Evolutionary conservation across 2,797 vertebrate species (phyloP), one percentile per base, ranked within the genome.

Genomic region (Champsocephalus esox): DNA sequence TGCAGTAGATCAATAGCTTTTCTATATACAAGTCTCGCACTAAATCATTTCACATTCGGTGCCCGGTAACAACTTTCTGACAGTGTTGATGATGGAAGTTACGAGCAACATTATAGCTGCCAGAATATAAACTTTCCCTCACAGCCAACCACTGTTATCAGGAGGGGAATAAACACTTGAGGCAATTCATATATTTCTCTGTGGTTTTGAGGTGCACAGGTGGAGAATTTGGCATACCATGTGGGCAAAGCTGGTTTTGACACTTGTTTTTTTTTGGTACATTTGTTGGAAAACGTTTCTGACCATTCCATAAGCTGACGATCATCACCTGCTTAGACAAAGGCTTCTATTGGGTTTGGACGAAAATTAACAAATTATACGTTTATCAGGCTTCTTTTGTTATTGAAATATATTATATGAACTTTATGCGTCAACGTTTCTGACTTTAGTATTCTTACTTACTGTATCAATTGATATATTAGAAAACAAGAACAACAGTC

Each of bases 1-100:
- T 65, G 75, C 70, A 66, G 69, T 54, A 66, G 83, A 92, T 90
- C 85, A 77, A 90, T 88, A 88, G 59, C 67, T 81, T 61, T 83
- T 88, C 81, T 56, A 73, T 74, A 65, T 60, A 58, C 49, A 78
- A 64, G 58, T 68, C 58, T 24, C 12, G 41, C 81, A 71, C 48
- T 91, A 83, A 89, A 88, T 92, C 81, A 81, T 72, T 62, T 65
- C 46, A 61, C 54, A 19, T 58, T 70, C 32, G 60, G 58, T 73
- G 59, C 57, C 59, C 17, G 70, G 74, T 74, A 76, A 71, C 77
- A 84, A 65, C 62, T 70, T 76, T 77, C 38, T 73, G 80, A 79
- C 59, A 45, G 52, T 12, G 44, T 50, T 65, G 52, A 80, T 75
- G 66, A 70, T 51, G 44, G 68, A 68, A 52, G 59, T 80, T 79